Base-by-base conservation (phyloP, 2,888 invertebrate species). In the Drosophila ustulata region DNA sequence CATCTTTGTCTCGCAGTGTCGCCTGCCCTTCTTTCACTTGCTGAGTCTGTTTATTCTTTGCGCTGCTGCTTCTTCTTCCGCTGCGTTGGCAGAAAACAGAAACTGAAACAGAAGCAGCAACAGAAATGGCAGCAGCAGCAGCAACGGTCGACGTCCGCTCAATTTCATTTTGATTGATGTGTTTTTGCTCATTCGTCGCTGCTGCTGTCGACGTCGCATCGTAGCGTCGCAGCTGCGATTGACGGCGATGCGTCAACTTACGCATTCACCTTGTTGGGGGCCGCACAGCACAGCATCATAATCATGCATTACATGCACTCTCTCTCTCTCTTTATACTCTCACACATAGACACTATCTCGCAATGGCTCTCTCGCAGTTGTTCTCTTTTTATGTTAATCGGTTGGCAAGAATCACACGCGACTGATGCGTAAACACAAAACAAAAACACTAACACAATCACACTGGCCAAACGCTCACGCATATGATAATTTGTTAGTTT, bases 161-260 rank as follows among this genome's bases (percentile, higher is more conserved):
- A 77, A 69, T 71, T 71, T 71, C 46, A 68, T 57, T 71, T 80
- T 87, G 87, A 82, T 82, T 88, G 87, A 88, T 87, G 83, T 71
- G 52, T 66, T 72, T 66, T 25, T 57, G 63, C 65, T 56, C 34
- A 43, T 43, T 57, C 58, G 57, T 46, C 51, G 61, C 52, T 50
- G 43, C 39, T 53, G 45, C 61, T 41, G 30, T 30, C 23, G 51
- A 25, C 51, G 41, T 37, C 65, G 50, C 63, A 1, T 18, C 18
- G 18, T 18, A 1, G 18, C 28, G 43, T 43, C 34, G 47, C 45
- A 26, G 62, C 56, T 43, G 52, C 75, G 74, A 83, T 83, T 82
- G 83, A 80, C 89, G 69, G 56, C 66, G 30, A 43, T 65, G 74
- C 62, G 78, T 50, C 51, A 49, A 71, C 65, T 70, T 80, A 80